Conservation (phyloP, 2,797 vertebrate species). For the Pampus argenteus region DNA sequence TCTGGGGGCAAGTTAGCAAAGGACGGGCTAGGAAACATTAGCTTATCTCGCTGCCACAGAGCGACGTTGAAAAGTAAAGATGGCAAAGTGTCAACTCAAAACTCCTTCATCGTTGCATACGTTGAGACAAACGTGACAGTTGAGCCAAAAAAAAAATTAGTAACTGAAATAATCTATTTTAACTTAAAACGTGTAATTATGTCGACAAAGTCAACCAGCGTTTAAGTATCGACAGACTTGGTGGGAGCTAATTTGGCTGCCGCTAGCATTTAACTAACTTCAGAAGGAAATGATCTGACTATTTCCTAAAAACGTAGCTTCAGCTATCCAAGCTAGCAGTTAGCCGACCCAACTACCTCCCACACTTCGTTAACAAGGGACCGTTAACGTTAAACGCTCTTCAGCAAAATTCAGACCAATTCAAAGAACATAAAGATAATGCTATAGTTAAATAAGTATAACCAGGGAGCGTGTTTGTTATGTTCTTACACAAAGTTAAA, state of each 20-base stretch:
- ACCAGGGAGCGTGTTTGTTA: not conserved
- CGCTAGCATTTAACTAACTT: constrained; percentile 55
- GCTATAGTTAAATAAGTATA: rapidly evolving
- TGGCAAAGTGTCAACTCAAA: constrained; percentile 62
- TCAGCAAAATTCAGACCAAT: rapidly evolving
- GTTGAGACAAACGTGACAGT: not conserved
- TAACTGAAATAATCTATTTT: not conserved
- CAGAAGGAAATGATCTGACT: constrained; percentile 59
- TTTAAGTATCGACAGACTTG: constrained; percentile 27
- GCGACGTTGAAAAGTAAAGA: constrained; percentile 60
- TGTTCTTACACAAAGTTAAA: not conserved
- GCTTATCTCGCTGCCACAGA: constrained; percentile 36
- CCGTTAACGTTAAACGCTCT: not conserved
- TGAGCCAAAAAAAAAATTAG: not conserved
- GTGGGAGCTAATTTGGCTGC: constrained; percentile 51
- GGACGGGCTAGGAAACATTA: constrained; percentile 27
- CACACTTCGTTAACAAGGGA: constrained; percentile 19
- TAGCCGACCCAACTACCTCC: constrained; percentile 41
- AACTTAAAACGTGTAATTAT: not conserved
- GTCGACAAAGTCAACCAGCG: constrained; percentile 22
- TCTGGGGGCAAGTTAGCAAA: constrained; percentile 34
- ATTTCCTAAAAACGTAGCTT: constrained; percentile 71
- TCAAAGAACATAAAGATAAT: rapidly evolving
- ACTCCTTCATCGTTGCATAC: not conserved
- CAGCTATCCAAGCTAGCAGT: constrained; percentile 44